Conservation (phyloP, 1,140 invertebrate genomes). For the Muscidifurax raptorellus region DNA sequence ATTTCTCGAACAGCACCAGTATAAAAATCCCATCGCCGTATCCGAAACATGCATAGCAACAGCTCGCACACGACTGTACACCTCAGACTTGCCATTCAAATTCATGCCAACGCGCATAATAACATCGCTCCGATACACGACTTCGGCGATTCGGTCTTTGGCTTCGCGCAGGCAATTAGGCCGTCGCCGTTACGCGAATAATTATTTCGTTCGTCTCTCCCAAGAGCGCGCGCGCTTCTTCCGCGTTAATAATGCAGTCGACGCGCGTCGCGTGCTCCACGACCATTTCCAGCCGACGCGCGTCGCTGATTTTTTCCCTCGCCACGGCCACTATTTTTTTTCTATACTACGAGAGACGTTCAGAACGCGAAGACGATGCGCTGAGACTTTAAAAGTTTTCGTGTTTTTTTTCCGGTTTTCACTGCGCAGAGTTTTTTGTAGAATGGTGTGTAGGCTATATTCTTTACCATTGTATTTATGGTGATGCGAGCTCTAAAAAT, state of each 20-base stretch:
- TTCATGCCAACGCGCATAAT: constrained; percentile 1
- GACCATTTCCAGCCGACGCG: constrained; percentile 29
- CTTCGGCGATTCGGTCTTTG: not conserved
- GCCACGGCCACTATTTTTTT: not conserved
- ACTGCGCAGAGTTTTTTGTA: not conserved
- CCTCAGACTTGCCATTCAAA: not conserved
- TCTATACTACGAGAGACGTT: not conserved
- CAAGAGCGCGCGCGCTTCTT: not conserved
- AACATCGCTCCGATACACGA: not conserved
- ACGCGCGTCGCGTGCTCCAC: constrained; percentile 32
- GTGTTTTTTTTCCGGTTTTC: not conserved
- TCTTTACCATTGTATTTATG: too few relatives aligned
- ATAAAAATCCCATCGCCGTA: too few relatives aligned
- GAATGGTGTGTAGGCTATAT: not conserved
- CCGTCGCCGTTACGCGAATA: constrained; percentile 20
- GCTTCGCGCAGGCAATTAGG: constrained; percentile 24
- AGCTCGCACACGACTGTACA: not conserved
- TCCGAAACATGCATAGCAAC: not conserved
- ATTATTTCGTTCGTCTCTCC: constrained; percentile 19
- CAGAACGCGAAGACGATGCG: not conserved
- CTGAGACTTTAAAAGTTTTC: not conserved
- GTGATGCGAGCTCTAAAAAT: too few relatives aligned
- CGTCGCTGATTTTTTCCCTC: constrained; percentile 3
- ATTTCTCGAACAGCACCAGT: too few relatives aligned
- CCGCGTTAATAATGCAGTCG: constrained; percentile 28